Evolutionary conservation across 2,113 vertebrate species (phyloP).

Genomic region (Cyanoliseus patagonus): DNA sequence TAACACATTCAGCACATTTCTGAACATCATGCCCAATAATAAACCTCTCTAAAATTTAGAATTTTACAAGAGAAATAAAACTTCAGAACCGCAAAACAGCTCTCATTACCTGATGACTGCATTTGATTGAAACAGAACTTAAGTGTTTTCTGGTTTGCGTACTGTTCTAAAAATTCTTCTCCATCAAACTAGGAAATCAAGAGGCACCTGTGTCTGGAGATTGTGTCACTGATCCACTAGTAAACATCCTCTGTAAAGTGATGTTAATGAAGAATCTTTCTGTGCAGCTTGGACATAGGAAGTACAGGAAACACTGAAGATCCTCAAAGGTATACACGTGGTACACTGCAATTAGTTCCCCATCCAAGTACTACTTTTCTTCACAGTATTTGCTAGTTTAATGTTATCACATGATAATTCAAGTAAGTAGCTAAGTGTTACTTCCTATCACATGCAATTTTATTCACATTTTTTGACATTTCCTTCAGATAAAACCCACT

Average conservation of each 20-base stretch:
- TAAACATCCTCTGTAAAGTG: background rate
- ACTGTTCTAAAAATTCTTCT: background rate
- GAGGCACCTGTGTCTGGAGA: background rate
- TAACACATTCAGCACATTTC: background rate
- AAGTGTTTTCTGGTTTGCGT: background rate
- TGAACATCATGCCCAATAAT: background rate
- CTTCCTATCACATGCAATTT: background rate
- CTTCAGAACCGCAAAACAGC: background rate
- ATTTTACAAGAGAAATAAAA: background rate
- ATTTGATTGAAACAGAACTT: background rate
- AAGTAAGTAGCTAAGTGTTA: background rate
- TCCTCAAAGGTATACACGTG: conserved; percentile 10
- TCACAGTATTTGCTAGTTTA: background rate
- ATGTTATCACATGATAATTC: background rate
- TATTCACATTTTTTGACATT: background rate
- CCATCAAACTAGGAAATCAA: background rate
- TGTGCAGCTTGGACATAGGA: background rate
- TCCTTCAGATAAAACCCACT: background rate
- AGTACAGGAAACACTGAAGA: conserved; percentile 14
- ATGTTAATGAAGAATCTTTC: conserved; percentile 9
- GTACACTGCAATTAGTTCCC: background rate
- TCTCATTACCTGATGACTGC: background rate
- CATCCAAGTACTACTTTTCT: background rate
- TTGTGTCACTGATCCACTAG: background rate
- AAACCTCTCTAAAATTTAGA: background rate